Evolutionary conservation across 1,140 invertebrate species (phyloP), one percentile per base, ranked within the genome.

Genomic region (Bombus superbus): DNA sequence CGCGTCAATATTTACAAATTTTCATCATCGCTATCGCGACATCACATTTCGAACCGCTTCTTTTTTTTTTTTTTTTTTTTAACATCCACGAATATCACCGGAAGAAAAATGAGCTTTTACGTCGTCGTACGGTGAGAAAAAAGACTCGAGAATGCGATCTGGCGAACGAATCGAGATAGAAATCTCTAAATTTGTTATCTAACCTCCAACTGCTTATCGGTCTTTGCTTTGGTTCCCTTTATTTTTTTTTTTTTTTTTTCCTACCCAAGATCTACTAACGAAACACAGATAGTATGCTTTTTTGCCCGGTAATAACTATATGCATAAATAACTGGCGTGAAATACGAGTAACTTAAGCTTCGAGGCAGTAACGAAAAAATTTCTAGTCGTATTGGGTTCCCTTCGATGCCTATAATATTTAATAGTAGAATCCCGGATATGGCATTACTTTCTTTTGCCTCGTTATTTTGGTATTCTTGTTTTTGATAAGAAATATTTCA

Each of bases 131-230:
- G 66, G 9, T 10, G n/a, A 8, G 13, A 15, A 18, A 1, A 9
- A 53, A 35, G 22, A 11, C 18, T 11, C 28, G 35, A 22, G 15
- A 40, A n/a, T 1, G 18, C 28, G 57, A 38, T 15, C 57, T 11
- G 35, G 9, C 18, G 15, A 28, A n/a, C 57, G 53, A 71, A 86
- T 86, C 71, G 28, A 86, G 40, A 71, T 13, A 74, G 28, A 53
- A 75, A 80, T 66, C 80, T 82, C 76, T 59, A 72, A 88, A 77
- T 81, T 74, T 66, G 59, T 83, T 79, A 86, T 66, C 79, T 89
- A 59, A 83, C 77, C 80, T 69, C 77, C 80, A 66, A 47, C 62
- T 81, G 76, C 72, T 88, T 83, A 89, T 89, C 83, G 64, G 75
- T 59, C 86, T 79, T 62, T 44, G 83, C 79, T 75, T 82, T 64